Evolutionary conservation across 2,888 invertebrate species (phyloP).

Genomic region (Lissonota sp.): DNA sequence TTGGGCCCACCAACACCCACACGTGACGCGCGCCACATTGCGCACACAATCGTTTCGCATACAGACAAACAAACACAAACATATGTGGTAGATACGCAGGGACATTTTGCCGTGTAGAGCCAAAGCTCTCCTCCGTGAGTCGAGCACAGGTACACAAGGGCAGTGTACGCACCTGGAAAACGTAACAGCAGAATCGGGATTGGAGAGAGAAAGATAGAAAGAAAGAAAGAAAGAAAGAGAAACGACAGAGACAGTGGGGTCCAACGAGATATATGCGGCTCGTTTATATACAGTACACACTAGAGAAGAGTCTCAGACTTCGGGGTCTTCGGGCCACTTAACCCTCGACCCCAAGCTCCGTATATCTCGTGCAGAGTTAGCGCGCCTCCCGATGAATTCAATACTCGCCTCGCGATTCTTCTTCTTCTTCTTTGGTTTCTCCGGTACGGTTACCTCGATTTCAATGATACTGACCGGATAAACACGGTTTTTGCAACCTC

Average conservation of each 20-base stretch:
- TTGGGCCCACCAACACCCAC: conserved; percentile 68
- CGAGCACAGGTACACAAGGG: conserved; percentile 55
- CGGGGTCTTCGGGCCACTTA: conserved; percentile 78
- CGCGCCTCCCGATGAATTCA: conserved; percentile 76
- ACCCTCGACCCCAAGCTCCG: conserved; percentile 80
- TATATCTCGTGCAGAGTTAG: conserved; percentile 80
- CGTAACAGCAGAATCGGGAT: conserved; percentile 61
- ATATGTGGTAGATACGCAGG: conserved; percentile 15
- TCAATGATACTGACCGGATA: conserved; percentile 32
- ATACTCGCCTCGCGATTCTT: conserved; percentile 65
- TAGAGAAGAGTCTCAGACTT: conserved; percentile 61
- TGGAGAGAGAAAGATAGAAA: conserved; percentile 43
- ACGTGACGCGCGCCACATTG: conserved; percentile 60
- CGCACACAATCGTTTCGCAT: conserved; percentile 16
- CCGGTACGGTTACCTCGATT: neutral
- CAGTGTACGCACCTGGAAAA: conserved; percentile 67
- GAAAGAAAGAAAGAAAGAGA: neutral
- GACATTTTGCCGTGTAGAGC: conserved; percentile 51
- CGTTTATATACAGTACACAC: conserved; percentile 61
- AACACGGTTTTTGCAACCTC: neutral
- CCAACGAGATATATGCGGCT: conserved; percentile 56
- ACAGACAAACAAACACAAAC: conserved; percentile 8
- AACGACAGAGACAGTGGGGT: conserved; percentile 33
- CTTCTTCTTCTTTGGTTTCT: conserved; percentile 46
- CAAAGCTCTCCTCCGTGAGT: conserved; percentile 44